These are phyloP conservation scores for Metopolophium dirhodum DNA, from an alignment of 1,140 invertebrate species.

Conservation along the genomic window DNA sequence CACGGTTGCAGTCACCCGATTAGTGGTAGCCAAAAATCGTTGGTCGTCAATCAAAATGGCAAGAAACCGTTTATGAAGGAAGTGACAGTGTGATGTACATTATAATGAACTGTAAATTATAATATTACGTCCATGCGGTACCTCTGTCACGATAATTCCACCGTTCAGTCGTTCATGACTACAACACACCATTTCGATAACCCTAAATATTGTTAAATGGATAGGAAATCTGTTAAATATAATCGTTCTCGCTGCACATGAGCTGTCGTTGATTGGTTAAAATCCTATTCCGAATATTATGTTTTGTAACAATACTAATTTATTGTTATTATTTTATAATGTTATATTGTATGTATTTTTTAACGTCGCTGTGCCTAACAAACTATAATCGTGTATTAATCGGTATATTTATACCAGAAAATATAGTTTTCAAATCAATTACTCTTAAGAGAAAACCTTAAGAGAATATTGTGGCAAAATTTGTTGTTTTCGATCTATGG, in stretches of 20 bases:
- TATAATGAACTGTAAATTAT: background rate
- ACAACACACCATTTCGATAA: background rate
- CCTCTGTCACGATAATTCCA: no score
- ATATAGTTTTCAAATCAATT: background rate
- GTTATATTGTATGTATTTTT: background rate
- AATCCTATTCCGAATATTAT: background rate
- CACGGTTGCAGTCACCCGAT: background rate
- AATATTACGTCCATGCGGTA: background rate
- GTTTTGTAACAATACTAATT: background rate
- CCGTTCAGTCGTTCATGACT: background rate
- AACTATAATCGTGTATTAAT: background rate
- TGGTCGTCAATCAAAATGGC: slow-evolving; percentile 22
- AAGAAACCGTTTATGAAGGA: slow-evolving; percentile 43
- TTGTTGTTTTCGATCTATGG: background rate
- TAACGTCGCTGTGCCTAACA: background rate
- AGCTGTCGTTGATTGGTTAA: background rate
- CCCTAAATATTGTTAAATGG: background rate
- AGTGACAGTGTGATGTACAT: background rate
- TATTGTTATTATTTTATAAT: background rate
- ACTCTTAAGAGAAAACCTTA: background rate
- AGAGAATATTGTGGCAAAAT: background rate
- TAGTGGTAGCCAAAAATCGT: background rate
- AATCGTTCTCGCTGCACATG: background rate
- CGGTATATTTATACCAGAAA: background rate
- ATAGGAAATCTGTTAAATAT: background rate